phyloP scores from a whole-genome alignment of 1,140 invertebrate genomes.

The Drosophila persimilis region DNA sequence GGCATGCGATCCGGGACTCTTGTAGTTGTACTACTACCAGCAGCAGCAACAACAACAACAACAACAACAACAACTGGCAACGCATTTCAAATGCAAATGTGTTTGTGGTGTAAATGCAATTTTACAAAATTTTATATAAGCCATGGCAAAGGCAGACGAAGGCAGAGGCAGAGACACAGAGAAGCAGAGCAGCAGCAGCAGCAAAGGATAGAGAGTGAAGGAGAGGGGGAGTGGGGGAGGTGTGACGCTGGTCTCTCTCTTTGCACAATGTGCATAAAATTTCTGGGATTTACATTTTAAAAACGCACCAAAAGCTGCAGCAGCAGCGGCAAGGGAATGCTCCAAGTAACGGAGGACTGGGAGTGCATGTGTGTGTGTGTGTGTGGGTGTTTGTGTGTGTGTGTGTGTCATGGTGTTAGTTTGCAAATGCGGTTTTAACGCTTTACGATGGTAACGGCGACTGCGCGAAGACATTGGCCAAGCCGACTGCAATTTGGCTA shows the following conservation, averaged over 20 bases:
- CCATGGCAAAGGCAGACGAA: conserved; percentile 28
- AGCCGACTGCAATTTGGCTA: conserved; percentile 75
- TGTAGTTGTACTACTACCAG: conserved; percentile 55
- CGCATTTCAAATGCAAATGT: conserved; percentile 80
- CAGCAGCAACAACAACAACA: conserved; percentile 13
- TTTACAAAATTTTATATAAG: conserved; percentile 81
- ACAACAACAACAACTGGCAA: conserved; percentile 20
- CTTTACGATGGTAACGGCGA: conserved; percentile 57
- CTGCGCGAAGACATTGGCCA: conserved; percentile 72
- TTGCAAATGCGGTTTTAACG: conserved; percentile 78
- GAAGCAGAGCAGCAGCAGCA: background rate
- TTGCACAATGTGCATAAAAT: conserved; percentile 75
- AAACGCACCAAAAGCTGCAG: conserved; percentile 52
- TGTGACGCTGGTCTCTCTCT: background rate
- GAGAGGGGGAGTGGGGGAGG: background rate
- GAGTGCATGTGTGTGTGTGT: background rate
- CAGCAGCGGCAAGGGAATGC: background rate
- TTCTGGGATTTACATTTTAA: conserved; percentile 79
- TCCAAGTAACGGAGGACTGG: background rate
- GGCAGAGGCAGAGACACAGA: conserved; percentile 18
- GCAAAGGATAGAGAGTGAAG: background rate
- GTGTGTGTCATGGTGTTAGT: conserved; percentile 50
- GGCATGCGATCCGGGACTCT: conserved; percentile 58
- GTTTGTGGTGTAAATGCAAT: conserved; percentile 82
- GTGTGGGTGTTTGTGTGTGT: conserved; percentile 10